These are phyloP conservation scores for Andrena praecox DNA, from an alignment of 2,888 invertebrate species.

Conservation along the genomic window DNA sequence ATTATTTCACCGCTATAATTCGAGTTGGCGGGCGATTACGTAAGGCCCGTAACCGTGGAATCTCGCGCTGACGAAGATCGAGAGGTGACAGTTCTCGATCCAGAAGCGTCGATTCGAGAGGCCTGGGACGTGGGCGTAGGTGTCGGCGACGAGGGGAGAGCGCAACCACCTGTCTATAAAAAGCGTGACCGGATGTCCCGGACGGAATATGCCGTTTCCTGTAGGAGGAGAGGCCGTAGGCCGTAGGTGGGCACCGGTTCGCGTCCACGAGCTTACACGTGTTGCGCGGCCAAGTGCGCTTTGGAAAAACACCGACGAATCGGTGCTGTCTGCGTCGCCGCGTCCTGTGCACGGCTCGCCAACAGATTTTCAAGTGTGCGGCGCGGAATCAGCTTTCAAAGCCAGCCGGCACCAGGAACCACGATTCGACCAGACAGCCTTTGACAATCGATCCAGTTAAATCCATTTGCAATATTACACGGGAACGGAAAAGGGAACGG, in stretches of 20 bases:
- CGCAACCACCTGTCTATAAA: slow-evolving; percentile 75
- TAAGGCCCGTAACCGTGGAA: no score
- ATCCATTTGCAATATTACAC: no score
- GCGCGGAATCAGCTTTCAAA: no score
- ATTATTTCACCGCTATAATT: no score
- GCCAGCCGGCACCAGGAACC: no score
- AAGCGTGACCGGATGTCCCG: slow-evolving; percentile 77
- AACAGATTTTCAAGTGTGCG: no score
- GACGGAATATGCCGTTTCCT: slow-evolving; percentile 75
- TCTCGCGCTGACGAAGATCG: background rate
- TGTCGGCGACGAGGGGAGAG: slow-evolving; percentile 26
- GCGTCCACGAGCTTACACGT: slow-evolving; percentile 34
- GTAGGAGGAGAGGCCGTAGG: slow-evolving; percentile 60
- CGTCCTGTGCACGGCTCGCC: no score
- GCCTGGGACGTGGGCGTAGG: slow-evolving; percentile 32
- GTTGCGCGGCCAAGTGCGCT: slow-evolving; percentile 11
- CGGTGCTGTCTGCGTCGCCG: no score
- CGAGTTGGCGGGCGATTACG: no score
- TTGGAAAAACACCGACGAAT: background rate
- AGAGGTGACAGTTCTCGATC: background rate
- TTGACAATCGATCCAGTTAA: no score
- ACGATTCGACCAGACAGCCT: no score
- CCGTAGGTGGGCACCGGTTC: slow-evolving; percentile 56
- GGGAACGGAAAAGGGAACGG: no score
- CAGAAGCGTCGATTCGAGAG: slow-evolving; percentile 12